Conservation (phyloP, 2,113 vertebrate genomes). For the Petrocephalus microphthalmus region DNA sequence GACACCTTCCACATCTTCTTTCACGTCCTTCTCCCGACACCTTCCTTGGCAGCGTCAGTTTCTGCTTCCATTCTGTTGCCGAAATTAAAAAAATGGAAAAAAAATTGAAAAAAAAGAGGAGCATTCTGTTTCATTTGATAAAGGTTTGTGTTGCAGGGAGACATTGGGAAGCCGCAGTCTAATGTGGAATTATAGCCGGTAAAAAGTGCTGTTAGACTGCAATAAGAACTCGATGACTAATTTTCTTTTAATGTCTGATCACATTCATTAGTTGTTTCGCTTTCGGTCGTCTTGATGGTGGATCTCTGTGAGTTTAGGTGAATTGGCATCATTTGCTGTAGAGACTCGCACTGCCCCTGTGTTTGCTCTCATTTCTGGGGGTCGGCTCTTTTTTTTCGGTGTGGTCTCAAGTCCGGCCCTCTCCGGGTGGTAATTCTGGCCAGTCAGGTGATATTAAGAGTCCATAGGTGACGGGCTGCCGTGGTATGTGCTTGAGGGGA, state of each 20-base stretch:
- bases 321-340: neutral
- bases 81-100: neutral
- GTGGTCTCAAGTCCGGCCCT: neutral
- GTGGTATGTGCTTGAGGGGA: neutral
- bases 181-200: neutral
- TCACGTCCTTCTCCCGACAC: neutral
- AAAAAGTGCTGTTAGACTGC: neutral
- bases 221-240: neutral
- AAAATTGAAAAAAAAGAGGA: neutral
- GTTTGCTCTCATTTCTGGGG: neutral
- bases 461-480: neutral
- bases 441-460: neutral
- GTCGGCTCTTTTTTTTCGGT: neutral
- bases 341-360: neutral
- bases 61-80: neutral
- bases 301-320: neutral
- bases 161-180: neutral
- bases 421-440: neutral
- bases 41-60: neutral
- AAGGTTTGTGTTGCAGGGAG: neutral
- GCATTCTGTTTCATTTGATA: neutral
- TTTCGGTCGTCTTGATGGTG: neutral
- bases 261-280: neutral
- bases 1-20: neutral
- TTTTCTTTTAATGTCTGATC: neutral